Evolutionary conservation across 2,888 invertebrate genomes (phyloP).

Genomic region (Lobophora halterata): DNA sequence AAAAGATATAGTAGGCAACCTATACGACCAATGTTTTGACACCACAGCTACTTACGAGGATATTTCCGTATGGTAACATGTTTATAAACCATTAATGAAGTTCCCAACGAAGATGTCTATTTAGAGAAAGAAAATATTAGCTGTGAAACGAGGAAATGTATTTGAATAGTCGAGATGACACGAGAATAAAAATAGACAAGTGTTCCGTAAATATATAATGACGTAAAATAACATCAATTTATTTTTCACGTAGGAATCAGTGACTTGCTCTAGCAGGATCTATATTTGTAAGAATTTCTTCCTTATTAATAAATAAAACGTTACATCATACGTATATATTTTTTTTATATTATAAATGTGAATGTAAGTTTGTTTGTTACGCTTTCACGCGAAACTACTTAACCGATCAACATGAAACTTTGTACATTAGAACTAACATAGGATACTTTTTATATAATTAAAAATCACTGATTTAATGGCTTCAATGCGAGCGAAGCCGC

Average conservation of each 20-base stretch:
- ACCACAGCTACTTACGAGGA: constrained; percentile 6
- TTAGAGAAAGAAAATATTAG: constrained; percentile 29
- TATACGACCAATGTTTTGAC: constrained; percentile 12
- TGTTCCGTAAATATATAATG: constrained; percentile 21
- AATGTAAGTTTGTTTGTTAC: too few relatives aligned
- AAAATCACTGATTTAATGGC: too few relatives aligned
- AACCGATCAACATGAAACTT: too few relatives aligned
- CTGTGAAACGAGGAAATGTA: constrained; percentile 31
- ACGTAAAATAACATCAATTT: constrained; percentile 13
- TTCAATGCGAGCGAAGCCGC: too few relatives aligned
- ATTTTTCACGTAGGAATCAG: constrained; percentile 4
- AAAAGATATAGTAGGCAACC: not conserved
- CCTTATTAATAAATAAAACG: too few relatives aligned
- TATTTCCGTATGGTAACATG: constrained; percentile 14
- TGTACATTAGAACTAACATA: too few relatives aligned
- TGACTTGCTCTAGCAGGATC: too few relatives aligned
- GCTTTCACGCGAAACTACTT: too few relatives aligned
- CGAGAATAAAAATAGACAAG: constrained; percentile 26
- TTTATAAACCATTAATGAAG: constrained; percentile 28
- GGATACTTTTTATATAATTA: too few relatives aligned
- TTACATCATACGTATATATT: too few relatives aligned
- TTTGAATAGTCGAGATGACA: constrained; percentile 30
- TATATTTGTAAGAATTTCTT: too few relatives aligned
- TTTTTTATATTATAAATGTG: too few relatives aligned
- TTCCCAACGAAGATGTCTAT: constrained; percentile 26